Conservation (phyloP, 1,140 invertebrate genomes). For the Papilio machaon region DNA sequence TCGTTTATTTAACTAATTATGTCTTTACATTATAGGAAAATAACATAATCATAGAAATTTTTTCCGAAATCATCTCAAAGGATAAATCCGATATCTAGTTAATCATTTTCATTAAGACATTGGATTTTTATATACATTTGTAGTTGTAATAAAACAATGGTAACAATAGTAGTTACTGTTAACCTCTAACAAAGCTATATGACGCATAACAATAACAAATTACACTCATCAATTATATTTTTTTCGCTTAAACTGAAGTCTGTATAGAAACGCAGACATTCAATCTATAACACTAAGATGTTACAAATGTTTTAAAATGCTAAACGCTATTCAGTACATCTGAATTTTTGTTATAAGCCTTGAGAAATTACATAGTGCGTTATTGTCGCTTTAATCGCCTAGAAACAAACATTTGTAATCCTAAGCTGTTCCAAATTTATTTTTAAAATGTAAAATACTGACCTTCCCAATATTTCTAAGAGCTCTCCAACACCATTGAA, state of each 20-base stretch:
- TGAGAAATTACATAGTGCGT: background rate
- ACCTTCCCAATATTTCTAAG: slow-evolving; percentile 98
- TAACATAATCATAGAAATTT: background rate
- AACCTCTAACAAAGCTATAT: background rate
- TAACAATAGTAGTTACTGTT: slow-evolving; percentile 1
- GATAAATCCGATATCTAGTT: background rate
- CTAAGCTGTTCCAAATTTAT: background rate
- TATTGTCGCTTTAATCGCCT: background rate
- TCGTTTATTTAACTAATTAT: too few species aligned
- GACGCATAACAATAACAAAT: slow-evolving; percentile 17
- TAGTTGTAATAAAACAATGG: background rate
- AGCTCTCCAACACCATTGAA: slow-evolving; percentile 99
- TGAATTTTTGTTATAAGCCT: background rate
- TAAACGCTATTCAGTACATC: background rate
- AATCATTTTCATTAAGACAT: background rate
- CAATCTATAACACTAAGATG: background rate
- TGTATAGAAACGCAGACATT: background rate
- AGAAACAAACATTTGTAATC: background rate
- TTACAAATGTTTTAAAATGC: background rate
- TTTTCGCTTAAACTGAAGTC: background rate
- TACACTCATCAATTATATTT: slow-evolving; percentile 21
- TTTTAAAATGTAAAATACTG: slow-evolving; percentile 44
- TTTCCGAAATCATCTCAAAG: background rate
- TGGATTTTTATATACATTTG: background rate
- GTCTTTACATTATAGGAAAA: too few species aligned